phyloP scores from a whole-genome alignment of 2,888 invertebrate genomes.

The Helicoverpa assulta region DNA sequence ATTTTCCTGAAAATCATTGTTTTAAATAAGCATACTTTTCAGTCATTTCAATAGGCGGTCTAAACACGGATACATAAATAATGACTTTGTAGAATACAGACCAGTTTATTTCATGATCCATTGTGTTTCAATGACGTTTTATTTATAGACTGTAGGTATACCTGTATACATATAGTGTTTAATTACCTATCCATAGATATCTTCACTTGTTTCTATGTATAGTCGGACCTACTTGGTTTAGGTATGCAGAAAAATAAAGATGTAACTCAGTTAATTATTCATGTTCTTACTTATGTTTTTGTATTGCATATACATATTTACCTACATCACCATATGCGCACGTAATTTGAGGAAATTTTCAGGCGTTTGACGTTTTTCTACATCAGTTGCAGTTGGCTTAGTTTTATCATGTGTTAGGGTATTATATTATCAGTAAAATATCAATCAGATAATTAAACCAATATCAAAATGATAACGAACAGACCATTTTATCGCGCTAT shows the following conservation, averaged over 20 bases:
- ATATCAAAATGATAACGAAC: slow-evolving; percentile 36
- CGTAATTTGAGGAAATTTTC: neutral
- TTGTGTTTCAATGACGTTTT: slow-evolving; percentile 33
- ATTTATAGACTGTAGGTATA: slow-evolving; percentile 24
- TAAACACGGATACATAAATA: slow-evolving; percentile 28
- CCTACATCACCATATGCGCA: slow-evolving; percentile 2
- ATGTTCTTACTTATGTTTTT: neutral
- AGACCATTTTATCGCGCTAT: slow-evolving; percentile 19
- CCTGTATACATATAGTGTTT: too few species aligned
- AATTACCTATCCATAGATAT: slow-evolving; percentile 11
- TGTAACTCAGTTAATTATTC: neutral
- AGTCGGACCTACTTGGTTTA: neutral
- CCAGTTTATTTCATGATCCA: slow-evolving; percentile 40
- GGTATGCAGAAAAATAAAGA: neutral
- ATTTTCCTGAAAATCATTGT: too few species aligned
- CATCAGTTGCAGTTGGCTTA: slow-evolving; percentile 13
- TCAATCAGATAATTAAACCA: slow-evolving; percentile 38
- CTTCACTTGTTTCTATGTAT: slow-evolving; percentile 1
- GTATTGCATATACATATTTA: slow-evolving; percentile 2
- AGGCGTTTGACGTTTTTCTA: slow-evolving; percentile 7
- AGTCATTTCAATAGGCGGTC: neutral
- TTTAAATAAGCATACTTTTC: too few species aligned
- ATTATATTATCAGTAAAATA: too few species aligned
- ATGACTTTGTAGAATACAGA: slow-evolving; percentile 32
- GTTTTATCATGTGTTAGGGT: slow-evolving; percentile 23